A percentile compares a stretch with the other conserved stretches of the same genome.
Conservation (phyloP, 2,888 invertebrate species). For the Argyra leucocephala region DNA sequence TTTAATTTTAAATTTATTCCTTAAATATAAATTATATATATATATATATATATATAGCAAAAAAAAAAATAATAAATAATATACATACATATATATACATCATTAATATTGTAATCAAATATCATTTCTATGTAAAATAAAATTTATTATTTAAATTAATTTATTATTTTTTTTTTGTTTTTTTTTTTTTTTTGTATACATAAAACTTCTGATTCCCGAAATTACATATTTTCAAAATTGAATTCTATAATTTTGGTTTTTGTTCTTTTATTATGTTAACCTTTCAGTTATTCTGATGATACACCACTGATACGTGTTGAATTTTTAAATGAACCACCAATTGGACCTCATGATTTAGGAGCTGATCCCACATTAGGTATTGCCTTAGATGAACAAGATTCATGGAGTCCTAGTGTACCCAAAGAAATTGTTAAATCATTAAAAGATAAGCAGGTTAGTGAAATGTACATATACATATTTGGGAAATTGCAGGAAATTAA, state of each 20-base stretch:
- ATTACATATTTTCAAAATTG: not conserved
- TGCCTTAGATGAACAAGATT: conserved; percentile 78
- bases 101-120: conserved; percentile 10
- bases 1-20: too few relatives aligned
- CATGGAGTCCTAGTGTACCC: conserved; percentile 86
- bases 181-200: conserved; percentile 10
- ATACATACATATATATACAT: too few relatives aligned
- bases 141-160: conserved; percentile 11
- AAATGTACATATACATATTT: too few relatives aligned
- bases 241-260: conserved; percentile 8
- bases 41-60: too few relatives aligned
- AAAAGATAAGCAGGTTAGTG: conserved; percentile 46
- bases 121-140: conserved; percentile 11
- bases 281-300: conserved; percentile 58
- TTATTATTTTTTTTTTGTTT: conserved; percentile 11
- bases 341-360: conserved; percentile 69
- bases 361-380: conserved; percentile 71
- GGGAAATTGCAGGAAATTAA: not conserved
- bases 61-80: too few relatives aligned
- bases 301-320: conserved; percentile 57
- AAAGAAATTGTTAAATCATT: conserved; percentile 67
- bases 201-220: not conserved
- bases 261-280: not conserved
- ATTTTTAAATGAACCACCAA: conserved; percentile 61
- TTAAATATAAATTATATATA: too few relatives aligned